These are phyloP conservation scores for Ophiothrix spiculata DNA, from an alignment of 35 echinoderm and acorn worm genomes.

Conservation along the genomic window DNA sequence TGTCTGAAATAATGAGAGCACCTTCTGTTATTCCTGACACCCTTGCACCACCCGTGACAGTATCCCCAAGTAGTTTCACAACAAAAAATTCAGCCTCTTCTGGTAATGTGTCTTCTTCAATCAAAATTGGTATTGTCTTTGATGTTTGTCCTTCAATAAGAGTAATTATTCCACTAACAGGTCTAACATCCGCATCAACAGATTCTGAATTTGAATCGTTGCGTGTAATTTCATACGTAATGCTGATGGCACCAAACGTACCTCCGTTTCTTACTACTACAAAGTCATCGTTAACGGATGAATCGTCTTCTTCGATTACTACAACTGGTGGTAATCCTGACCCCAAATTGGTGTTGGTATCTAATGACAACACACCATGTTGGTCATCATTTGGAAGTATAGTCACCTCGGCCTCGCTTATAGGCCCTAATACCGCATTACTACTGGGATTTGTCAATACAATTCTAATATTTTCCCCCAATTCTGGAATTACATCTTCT, in stretches of 20 bases:
- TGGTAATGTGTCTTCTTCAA: conserved; percentile 54
- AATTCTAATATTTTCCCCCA: conserved; percentile 57
- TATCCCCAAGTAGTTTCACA: conserved; percentile 50
- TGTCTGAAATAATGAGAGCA: conserved; percentile 57
- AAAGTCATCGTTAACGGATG: conserved; percentile 41
- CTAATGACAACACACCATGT: conserved; percentile 73
- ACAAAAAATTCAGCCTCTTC: conserved; percentile 71
- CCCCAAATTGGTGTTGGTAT: not conserved
- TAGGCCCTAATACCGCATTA: conserved; percentile 64
- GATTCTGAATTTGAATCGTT: conserved; percentile 45
- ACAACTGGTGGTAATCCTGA: conserved; percentile 16
- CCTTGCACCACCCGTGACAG: conserved; percentile 80
- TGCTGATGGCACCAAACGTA: conserved; percentile 71
- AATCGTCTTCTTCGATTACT: conserved; percentile 64
- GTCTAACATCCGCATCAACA: conserved; percentile 33
- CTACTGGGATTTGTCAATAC: conserved; percentile 38
- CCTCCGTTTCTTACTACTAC: conserved; percentile 67
- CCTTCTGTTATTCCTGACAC: conserved; percentile 64
- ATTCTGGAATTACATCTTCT: conserved; percentile 73
- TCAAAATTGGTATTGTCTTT: conserved; percentile 43
- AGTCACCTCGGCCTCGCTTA: conserved; percentile 24
- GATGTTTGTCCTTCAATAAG: conserved; percentile 67
- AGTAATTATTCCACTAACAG: conserved; percentile 49
- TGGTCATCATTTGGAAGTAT: conserved; percentile 92
- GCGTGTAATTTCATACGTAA: conserved; percentile 61